A percentile compares a stretch with the other conserved stretches of the same genome.
phyloP scores from a whole-genome alignment of 2,888 invertebrate genomes.

The Mythimna vitellina region DNA sequence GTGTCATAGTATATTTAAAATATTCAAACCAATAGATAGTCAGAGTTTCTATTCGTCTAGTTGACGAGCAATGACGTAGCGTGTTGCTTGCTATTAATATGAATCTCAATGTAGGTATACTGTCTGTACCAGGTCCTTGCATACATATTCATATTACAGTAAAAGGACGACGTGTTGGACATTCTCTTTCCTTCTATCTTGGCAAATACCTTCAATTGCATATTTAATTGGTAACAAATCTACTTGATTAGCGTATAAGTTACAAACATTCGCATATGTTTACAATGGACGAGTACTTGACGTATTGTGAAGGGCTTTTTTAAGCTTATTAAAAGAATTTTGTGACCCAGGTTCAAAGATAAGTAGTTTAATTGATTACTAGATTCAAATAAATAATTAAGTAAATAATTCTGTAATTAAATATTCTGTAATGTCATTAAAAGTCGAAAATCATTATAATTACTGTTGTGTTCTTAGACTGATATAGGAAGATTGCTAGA shows the following conservation, averaged over 20 bases:
- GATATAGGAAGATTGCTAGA: conserved; percentile 6
- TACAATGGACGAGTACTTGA: conserved; percentile 14
- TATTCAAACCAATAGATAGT: conserved; percentile 47
- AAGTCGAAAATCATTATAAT: background rate
- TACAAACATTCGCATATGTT: conserved; percentile 14
- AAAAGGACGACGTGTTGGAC: conserved; percentile 71
- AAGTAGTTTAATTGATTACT: conserved; percentile 4
- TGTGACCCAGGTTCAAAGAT: conserved; percentile 27
- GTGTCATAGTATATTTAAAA: conserved; percentile 52
- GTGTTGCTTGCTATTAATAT: conserved; percentile 36
- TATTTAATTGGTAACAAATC: conserved; percentile 33
- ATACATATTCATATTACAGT: conserved; percentile 71
- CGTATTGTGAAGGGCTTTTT: conserved; percentile 10
- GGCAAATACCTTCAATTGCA: conserved; percentile 34
- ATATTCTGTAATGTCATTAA: background rate
- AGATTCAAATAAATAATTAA: conserved; percentile 11
- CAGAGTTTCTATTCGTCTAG: conserved; percentile 28
- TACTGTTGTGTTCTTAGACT: background rate
- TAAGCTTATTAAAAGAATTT: conserved; percentile 28
- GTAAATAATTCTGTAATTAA: background rate
- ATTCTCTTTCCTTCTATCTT: conserved; percentile 63
- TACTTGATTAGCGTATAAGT: background rate
- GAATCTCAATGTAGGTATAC: conserved; percentile 22
- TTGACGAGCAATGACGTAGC: conserved; percentile 25
- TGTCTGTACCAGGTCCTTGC: conserved; percentile 65